Evolutionary conservation across 2,797 vertebrate genomes (phyloP).

Genomic region (Cryptoprocta ferox): DNA sequence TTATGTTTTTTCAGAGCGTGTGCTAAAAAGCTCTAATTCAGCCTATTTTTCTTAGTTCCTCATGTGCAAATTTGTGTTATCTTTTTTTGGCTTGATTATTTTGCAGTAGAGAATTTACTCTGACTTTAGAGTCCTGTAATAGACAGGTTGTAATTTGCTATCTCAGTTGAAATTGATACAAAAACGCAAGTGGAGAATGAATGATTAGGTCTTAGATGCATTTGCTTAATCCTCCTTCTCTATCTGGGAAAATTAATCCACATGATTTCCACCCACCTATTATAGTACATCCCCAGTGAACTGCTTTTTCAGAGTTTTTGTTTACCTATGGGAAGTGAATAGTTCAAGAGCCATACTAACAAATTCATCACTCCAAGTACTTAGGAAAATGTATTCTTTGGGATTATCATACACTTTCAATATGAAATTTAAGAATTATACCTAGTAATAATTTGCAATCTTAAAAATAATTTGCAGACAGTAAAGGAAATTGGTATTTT

Average conservation of each 20-base stretch:
- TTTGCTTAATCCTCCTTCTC: conserved; percentile 35
- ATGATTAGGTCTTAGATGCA: not conserved
- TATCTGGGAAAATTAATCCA: conserved; percentile 32
- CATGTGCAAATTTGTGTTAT: not conserved
- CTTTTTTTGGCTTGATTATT: conserved; percentile 24
- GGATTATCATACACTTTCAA: not conserved
- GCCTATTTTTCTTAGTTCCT: conserved; percentile 22
- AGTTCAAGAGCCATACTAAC: conserved; percentile 21
- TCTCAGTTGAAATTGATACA: conserved; percentile 51
- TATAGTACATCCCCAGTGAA: not conserved
- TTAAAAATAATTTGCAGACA: conserved; percentile 36
- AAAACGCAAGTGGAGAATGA: conserved; percentile 42
- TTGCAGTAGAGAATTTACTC: conserved; percentile 38
- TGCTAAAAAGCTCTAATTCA: conserved; percentile 56
- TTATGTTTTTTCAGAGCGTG: conserved; percentile 52
- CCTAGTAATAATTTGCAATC: not conserved
- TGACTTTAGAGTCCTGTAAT: not conserved
- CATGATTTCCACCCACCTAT: not conserved
- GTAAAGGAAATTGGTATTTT: not conserved
- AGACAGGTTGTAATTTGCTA: not conserved
- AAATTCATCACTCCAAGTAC: conserved; percentile 1
- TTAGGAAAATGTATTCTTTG: conserved; percentile 9
- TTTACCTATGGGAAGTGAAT: conserved; percentile 12
- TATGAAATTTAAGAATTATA: conserved; percentile 30
- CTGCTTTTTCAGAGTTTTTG: not conserved